Evolutionary conservation across 2,888 invertebrate species (phyloP).

Genomic region (Pilophorus perplexus): DNA sequence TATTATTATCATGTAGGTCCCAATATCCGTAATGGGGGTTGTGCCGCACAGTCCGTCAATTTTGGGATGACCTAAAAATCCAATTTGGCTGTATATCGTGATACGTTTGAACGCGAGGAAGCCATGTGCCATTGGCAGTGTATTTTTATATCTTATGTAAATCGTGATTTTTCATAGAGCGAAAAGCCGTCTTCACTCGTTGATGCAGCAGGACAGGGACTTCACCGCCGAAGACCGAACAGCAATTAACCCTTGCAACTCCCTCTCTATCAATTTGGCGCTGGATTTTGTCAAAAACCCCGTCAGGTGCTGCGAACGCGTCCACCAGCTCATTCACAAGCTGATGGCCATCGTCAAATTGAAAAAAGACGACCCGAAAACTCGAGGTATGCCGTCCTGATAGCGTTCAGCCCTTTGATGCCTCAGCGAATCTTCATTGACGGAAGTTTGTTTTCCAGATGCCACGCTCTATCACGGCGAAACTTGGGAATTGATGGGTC

Average conservation of each 20-base stretch:
- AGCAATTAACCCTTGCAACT: slow-evolving; percentile 86
- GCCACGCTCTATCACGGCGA: slow-evolving; percentile 95
- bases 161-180: slow-evolving; percentile 70
- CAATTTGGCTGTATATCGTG: no score
- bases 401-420: no score
- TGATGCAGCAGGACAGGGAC: slow-evolving; percentile 86
- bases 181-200: slow-evolving; percentile 88
- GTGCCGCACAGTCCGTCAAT: no score
- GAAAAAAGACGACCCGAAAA: slow-evolving; percentile 85
- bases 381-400: slow-evolving; percentile 74
- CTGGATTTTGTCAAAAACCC: slow-evolving; percentile 96
- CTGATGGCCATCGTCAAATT: slow-evolving; percentile 79
- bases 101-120: no score
- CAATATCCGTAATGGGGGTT: no score
- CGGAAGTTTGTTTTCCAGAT: slow-evolving; percentile 65
- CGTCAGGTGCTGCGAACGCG: slow-evolving; percentile 85
- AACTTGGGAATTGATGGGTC: slow-evolving; percentile 97
- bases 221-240: slow-evolving; percentile 80
- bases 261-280: slow-evolving; percentile 87
- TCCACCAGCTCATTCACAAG: slow-evolving; percentile 81
- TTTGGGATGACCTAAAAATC: no score
- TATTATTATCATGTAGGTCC: no score
- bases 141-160: no score
- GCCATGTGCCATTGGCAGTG: no score
- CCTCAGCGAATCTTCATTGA: no score